Evolutionary conservation across 2,797 vertebrate genomes (phyloP), one percentile per base, ranked within the genome.

Genomic region (Clangula hyemalis): DNA sequence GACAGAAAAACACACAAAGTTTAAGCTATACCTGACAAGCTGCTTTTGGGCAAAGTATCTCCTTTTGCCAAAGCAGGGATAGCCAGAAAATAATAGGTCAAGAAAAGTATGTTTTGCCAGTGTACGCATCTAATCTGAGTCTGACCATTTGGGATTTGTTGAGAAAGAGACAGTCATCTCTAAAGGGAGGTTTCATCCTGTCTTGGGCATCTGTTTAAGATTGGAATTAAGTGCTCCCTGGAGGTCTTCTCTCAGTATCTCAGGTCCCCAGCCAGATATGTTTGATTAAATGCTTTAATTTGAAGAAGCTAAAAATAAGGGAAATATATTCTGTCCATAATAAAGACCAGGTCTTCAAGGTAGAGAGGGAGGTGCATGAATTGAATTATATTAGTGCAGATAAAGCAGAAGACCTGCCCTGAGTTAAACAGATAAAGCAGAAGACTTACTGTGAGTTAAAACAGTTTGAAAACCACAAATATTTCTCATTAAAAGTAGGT

Each of bases 181-280:
- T 58, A 49, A 21, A 74, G 14, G 1, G 8, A 4, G 41, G 13
- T 69, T 36, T 73, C 47, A 43, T 76, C 14, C 30, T 70, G 4
- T 68, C 51, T 79, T 82, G n/a, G 32, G 47, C 8, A 36, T 3
- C 4, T 58, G 6, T 58, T 72, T 34, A 20, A 54, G 8, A 16
- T 2, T 72, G 49, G 21, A 69, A 54, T 0, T 4, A 32, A 1
- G 1, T 21, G 4, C 57, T 65, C 2, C 0, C 20, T 69, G 49
- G 9, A 74, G 11, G 27, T 25, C 6, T 57, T 41, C 6, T 54
- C 17, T 64, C 20, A n/a, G 13, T n/a, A 69, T 20, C 11, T 13
- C 12, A 80, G 7, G 13, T 8, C 13, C 2, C 0, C 61, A 38
- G 6, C 10, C 13, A 21, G 5, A 4, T 53, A 24, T 72, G 6